Conservation (phyloP, 2,113 vertebrate genomes). For the Oreochromis niloticus region DNA sequence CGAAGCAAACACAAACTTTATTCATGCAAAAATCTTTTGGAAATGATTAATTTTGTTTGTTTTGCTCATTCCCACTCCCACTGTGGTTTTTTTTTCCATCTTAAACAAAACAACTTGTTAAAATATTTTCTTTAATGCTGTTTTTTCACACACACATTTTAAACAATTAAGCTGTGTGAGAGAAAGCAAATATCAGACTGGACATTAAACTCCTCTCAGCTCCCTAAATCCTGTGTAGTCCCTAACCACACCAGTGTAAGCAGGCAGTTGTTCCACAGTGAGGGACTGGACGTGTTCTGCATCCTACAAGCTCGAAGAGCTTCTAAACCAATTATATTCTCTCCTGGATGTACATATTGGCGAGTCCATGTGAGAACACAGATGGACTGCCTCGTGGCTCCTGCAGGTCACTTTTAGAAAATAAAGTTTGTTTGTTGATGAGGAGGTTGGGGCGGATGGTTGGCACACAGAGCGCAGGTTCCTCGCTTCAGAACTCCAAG, state of each 20-base stretch:
- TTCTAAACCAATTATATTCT: neutral
- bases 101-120: neutral
- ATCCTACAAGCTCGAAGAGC: neutral
- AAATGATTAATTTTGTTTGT: neutral
- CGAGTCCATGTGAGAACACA: neutral
- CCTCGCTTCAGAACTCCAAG: neutral
- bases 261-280: neutral
- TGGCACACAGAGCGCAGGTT: rapidly evolving
- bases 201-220: neutral
- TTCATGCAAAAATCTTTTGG: neutral
- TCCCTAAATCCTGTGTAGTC: rapidly evolving
- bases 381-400: neutral
- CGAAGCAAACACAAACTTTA: neutral
- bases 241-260: neutral
- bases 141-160: neutral
- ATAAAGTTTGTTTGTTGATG: neutral
- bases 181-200: neutral
- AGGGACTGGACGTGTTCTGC: neutral
- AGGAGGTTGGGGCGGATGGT: neutral
- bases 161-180: neutral
- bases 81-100: too few species aligned
- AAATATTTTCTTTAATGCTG: rapidly evolving
- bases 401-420: neutral
- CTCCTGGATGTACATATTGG: neutral
- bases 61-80: neutral